Evolutionary conservation across 2,888 invertebrate genomes (phyloP), one percentile per base, ranked within the genome.

Genomic region (Caenorhabditis sp.): DNA sequence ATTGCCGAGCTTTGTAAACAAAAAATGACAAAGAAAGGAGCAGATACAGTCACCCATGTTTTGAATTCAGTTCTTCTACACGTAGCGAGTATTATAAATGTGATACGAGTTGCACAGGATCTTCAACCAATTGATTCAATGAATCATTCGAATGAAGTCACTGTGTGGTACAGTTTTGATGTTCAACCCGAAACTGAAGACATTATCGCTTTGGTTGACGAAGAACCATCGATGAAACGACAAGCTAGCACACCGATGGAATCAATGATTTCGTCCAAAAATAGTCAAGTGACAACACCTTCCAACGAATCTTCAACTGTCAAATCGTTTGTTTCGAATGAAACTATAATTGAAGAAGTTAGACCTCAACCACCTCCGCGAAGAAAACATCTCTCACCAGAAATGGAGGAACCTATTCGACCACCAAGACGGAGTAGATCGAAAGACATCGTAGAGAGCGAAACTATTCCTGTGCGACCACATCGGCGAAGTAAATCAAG

Each of bases 11-110:
- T 83, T 21, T 86, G 86, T 69, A 70, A 77, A 24, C 73, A 78
- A 62, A 83, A 82, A 58, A 71, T 81, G 62, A 78, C 82, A 4
- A 79, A 81, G 24, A 75, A 84, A 36, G 79, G 81, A 1, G 66
- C 84, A 2, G 84, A 86, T 31, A 78, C 83, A 19, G 85, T 86
- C 0, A 78, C 84, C 27, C 71, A 76, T 24, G 85, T 86, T 0
- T 68, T 83, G 17, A 71, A 76, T 21, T 79, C 81, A 26, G 82
- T 82, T 17, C 63, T 70, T 36, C 68, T 75, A 27, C 82, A 82
- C 57, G 73, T 82, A 0, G 69, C 79, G 1, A 77, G 76, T 21
- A 82, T 82, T 57, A 78, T 82, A 8, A 73, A 73, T 51, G 74
- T 74, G 2, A 66, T 74, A 26, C 5, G 66, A 36, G 74, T 69